phyloP scores from a whole-genome alignment of 2,113 vertebrate genomes.

The Piprites chloris region DNA sequence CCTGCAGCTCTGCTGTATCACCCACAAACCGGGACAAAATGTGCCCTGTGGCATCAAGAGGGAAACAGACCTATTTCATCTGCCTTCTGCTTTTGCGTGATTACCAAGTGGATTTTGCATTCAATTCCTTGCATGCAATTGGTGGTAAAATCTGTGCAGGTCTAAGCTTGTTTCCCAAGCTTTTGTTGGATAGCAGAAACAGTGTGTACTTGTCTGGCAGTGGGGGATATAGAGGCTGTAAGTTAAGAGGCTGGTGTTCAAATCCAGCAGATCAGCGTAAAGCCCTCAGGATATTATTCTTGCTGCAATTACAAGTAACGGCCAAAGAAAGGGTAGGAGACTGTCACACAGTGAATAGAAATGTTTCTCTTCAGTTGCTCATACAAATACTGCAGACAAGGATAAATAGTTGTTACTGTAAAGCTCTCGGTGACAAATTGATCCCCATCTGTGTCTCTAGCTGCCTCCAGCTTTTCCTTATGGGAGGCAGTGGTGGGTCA shows the following conservation, averaged over 20 bases:
- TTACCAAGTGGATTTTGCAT: not conserved
- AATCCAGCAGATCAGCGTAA: slow-evolving; percentile 29
- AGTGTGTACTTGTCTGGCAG: fast-evolving
- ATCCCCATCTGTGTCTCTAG: not conserved
- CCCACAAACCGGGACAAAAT: fast-evolving
- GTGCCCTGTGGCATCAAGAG: not conserved
- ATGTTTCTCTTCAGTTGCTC: not conserved
- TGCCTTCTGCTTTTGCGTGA: not conserved
- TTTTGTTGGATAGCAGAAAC: not conserved
- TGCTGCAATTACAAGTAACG: slow-evolving; percentile 24
- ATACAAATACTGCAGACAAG: not conserved
- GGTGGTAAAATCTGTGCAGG: not conserved
- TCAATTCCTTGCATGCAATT: not conserved
- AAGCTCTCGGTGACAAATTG: not conserved
- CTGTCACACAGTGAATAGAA: not conserved
- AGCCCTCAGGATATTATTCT: slow-evolving; percentile 37
- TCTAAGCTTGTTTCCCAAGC: not conserved
- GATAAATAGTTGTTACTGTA: not conserved
- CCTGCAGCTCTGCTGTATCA: not conserved
- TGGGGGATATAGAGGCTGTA: not conserved
- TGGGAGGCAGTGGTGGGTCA: not conserved
- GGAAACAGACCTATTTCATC: not conserved
- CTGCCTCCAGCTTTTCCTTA: not conserved
- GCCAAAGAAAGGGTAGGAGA: not conserved
- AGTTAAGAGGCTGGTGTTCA: not conserved